Evolutionary conservation across 2,888 invertebrate genomes (phyloP).

Genomic region (Lycaena phlaeas): DNA sequence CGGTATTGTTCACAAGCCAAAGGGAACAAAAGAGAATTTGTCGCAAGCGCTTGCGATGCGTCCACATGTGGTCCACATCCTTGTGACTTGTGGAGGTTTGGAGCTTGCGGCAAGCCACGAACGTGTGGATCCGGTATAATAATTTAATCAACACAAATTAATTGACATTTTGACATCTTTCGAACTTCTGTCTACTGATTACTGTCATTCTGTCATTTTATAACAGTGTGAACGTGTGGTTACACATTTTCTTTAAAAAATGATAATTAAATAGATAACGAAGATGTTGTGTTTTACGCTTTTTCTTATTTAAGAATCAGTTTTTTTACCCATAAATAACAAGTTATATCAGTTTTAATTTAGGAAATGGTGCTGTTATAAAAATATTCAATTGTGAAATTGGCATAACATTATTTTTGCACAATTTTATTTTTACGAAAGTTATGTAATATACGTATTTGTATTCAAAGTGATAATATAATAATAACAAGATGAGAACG

Average conservation of each 20-base stretch:
- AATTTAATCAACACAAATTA: not conserved
- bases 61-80: too few relatives aligned
- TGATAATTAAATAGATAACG: slow-evolving; percentile 27
- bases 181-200: not conserved
- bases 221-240: slow-evolving; percentile 9
- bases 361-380: slow-evolving; percentile 37
- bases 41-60: too few relatives aligned
- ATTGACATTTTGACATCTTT: not conserved
- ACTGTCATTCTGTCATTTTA: slow-evolving; percentile 11
- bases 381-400: slow-evolving; percentile 40
- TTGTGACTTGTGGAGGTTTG: too few relatives aligned
- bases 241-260: slow-evolving; percentile 17
- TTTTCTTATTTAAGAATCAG: slow-evolving; percentile 7
- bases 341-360: slow-evolving; percentile 17
- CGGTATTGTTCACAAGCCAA: too few relatives aligned
- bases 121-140: too few relatives aligned
- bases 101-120: too few relatives aligned
- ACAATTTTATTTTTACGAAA: slow-evolving; percentile 43
- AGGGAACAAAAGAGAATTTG: too few relatives aligned
- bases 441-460: slow-evolving; percentile 61
- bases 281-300: slow-evolving; percentile 14
- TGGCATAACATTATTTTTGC: slow-evolving; percentile 39
- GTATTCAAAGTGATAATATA: slow-evolving; percentile 36
- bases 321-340: slow-evolving; percentile 9
- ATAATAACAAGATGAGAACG: slow-evolving; percentile 80